Evolutionary conservation across 1,140 invertebrate species (phyloP), one percentile per base, ranked within the genome.

Genomic region (Drosophila ironensis): DNA sequence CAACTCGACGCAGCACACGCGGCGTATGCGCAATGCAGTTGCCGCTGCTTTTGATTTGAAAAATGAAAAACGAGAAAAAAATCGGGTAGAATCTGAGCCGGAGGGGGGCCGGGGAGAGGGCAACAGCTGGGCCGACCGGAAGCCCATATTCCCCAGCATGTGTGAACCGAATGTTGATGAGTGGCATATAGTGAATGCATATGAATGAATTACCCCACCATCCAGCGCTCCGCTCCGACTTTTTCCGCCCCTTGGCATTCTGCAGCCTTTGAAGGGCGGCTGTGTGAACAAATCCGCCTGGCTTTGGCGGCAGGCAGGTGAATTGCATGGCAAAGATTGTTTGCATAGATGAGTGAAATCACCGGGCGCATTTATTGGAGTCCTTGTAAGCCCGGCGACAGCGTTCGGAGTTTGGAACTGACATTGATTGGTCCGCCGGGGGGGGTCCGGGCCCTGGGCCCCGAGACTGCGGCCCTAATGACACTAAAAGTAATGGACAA

Each of bases 11-110:
- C 53, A 14, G 61, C 52, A 54, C 48, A 82, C 47, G 72, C 37
- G 69, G 75, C 74, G 74, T 78, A 78, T 78, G 52, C 69, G 74
- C 69, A 78, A 78, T 80, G 54, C 61, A 64, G 56, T 42, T 48
- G 54, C 47, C 40, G 24, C 24, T 45, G 19, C 24, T 16, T 33
- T 0, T n/a, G n/a, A n/a, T n/a, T n/a, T n/a, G n/a, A n/a, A n/a
- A n/a, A n/a, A n/a, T 17, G 38, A 44, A 17, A 16, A 57, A 41
- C 38, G 19, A 24, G 20, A 44, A 28, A n/a, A 20, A 64, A 33
- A 33, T 4, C 3, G 2, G 12, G 12, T 1, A 4, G 6, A 14
- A 33, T 12, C 4, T 12, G 14, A 14, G 14, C 1, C n/a, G 14
- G 8, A 33, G 4, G n/a, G n/a, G 37, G 19, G 25, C n/a, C 41